Base-by-base conservation (phyloP, 2,113 vertebrate species). In the Lophochroa leadbeateri region DNA sequence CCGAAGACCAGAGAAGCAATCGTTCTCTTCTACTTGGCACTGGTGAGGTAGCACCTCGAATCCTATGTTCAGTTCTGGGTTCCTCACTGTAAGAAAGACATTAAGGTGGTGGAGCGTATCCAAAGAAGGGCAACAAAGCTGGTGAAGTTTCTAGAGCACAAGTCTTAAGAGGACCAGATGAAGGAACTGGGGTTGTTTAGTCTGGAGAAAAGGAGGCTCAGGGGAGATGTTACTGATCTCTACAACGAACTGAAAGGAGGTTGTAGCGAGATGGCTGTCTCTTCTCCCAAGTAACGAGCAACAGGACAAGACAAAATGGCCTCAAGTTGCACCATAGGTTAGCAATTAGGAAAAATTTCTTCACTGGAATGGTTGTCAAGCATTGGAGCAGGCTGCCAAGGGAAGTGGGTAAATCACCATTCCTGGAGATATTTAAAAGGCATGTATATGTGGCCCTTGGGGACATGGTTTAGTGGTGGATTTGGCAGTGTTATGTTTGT, bases 1-100 rank as follows among this genome's bases (percentile, higher is more conserved):
- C 35, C 33, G 7, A 80, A 31, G 12, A 80, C 7, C 24, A 43
- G 4, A 6, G 13, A 33, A 14, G 7, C 19, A 8, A 31, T n/a
- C 2, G 0, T 25, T 0, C 5, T 31, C 1, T 5, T 87, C 8
- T 33, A 23, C 5, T 85, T 0, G 0, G 2, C 6, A 44, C 16
- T 29, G 23, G 2, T n/a, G 33, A 80, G 35, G 5, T 20, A 1
- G 2, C 2, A 43, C 8, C 20, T 82, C 0, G 0, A 82, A 46
- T 39, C 4, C 13, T 28, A 10, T 4, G 6, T 43, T 65, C 35
- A 19, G 3, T 71, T 71, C 57, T 17, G 17, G 29, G 17, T 8
- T 33, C 8, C 12, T 71, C 12, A 27, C 27, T 52, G 29, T 18
- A 44, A 11, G 11, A 50, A 55, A 7, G 33, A 27, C 27, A 5